Percentiles rank a stretch among this genome's conserved stretches.
Evolutionary conservation across 2,113 vertebrate genomes (phyloP).

Genomic region (Mandrillus leucophaeus): DNA sequence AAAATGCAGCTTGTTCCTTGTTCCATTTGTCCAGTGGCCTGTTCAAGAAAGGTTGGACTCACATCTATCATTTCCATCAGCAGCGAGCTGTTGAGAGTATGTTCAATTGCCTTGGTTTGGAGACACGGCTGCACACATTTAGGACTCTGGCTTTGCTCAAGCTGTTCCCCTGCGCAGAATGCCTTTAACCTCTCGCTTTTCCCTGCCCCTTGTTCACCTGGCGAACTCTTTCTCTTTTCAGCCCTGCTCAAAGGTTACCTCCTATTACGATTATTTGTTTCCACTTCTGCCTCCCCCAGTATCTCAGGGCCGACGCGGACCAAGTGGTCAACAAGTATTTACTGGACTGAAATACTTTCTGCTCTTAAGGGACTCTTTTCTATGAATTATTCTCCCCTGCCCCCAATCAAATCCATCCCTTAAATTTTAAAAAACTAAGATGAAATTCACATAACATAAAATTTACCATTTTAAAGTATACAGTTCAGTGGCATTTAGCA

Average conservation of each 20-base stretch:
- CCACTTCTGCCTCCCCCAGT: fast-evolving
- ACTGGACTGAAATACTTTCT: background rate
- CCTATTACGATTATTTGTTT: fast-evolving
- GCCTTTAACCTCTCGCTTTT: background rate
- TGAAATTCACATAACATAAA: background rate
- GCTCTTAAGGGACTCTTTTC: background rate
- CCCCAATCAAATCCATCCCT: background rate
- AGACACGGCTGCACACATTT: fast-evolving
- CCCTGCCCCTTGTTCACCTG: fast-evolving
- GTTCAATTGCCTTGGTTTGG: background rate
- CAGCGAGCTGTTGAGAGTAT: background rate
- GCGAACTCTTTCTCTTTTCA: fast-evolving
- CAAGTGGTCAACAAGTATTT: background rate
- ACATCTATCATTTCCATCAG: background rate
- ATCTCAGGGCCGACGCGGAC: fast-evolving
- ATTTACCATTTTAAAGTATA: background rate
- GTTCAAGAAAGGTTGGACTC: background rate
- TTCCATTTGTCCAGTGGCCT: background rate
- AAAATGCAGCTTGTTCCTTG: background rate
- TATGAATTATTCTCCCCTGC: background rate
- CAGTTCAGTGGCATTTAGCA: background rate
- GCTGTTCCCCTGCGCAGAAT: too few relatives aligned
- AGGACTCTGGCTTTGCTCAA: fast-evolving
- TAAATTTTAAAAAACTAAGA: background rate
- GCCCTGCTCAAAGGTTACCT: background rate